Conservation (phyloP, 2,113 vertebrate genomes). For the Hippotragus niger region DNA sequence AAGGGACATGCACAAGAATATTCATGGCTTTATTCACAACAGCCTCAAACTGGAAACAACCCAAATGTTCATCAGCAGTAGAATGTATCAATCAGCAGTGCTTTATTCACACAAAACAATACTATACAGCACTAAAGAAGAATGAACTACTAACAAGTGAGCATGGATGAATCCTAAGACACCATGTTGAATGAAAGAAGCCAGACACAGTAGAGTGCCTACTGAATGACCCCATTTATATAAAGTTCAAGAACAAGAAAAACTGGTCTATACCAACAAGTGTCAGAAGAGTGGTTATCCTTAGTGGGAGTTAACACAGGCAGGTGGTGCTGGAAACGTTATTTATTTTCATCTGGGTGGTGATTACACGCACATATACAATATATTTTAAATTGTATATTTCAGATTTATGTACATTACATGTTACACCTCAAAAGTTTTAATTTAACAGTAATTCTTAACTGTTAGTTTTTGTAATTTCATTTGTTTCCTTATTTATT, state of each 20-base stretch:
- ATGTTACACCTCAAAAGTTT: not conserved
- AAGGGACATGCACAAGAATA: not conserved
- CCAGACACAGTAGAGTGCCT: not conserved
- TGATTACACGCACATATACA: not conserved
- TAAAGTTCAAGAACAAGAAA: not conserved
- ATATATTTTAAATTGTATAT: not conserved
- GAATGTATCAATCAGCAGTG: not conserved
- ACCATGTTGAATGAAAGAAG: not conserved
- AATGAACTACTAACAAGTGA: not conserved
- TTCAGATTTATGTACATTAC: not conserved
- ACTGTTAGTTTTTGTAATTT: not conserved
- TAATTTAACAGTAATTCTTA: not conserved
- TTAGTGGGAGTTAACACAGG: not conserved
- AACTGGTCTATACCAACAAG: not conserved
- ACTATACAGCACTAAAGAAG: not conserved
- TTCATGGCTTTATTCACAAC: not conserved
- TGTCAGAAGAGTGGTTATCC: not conserved
- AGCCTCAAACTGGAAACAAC: not conserved
- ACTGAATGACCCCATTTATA: not conserved
- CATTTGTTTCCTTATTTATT: not conserved
- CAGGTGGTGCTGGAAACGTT: not conserved
- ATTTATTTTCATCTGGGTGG: not conserved
- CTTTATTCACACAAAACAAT: not conserved
- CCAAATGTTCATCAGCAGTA: not conserved
- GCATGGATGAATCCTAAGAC: not conserved